phyloP scores from a whole-genome alignment of 2,888 invertebrate genomes.

The Calephelis perditalis region DNA sequence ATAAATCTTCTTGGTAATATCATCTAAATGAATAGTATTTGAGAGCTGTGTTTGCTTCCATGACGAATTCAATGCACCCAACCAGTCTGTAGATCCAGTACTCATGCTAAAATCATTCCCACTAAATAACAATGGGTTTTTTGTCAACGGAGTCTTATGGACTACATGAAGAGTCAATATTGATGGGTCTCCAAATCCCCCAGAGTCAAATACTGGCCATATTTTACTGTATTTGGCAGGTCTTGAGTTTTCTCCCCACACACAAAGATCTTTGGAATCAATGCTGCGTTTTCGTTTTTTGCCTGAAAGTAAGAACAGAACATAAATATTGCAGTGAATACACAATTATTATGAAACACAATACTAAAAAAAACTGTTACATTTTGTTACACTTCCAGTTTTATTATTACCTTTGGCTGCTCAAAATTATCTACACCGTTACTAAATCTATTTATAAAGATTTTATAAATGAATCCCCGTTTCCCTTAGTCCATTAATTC shows the following conservation, averaged over 20 bases:
- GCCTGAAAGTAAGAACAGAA: constrained; percentile 41
- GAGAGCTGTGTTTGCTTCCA: constrained; percentile 57
- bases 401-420: too few relatives aligned
- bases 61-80: constrained; percentile 52
- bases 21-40: constrained; percentile 48
- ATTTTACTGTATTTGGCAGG: constrained; percentile 63
- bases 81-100: constrained; percentile 46
- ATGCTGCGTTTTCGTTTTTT: constrained; percentile 61
- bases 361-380: too few relatives aligned
- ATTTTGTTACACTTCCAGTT: too few relatives aligned
- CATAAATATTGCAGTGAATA: too few relatives aligned
- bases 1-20: constrained; percentile 57
- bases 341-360: too few relatives aligned
- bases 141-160: constrained; percentile 40
- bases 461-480: too few relatives aligned
- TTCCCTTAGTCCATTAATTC: too few relatives aligned
- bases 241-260: constrained; percentile 50
- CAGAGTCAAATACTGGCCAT: constrained; percentile 74
- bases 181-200: constrained; percentile 57
- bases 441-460: too few relatives aligned
- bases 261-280: constrained; percentile 48
- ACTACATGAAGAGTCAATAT: constrained; percentile 47
- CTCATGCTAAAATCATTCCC: constrained; percentile 31
- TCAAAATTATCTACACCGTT: too few relatives aligned
- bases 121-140: constrained; percentile 53